Evolutionary conservation across 2,888 invertebrate species (phyloP), one percentile per base, ranked within the genome.

Genomic region (Cristatella mucedo): DNA sequence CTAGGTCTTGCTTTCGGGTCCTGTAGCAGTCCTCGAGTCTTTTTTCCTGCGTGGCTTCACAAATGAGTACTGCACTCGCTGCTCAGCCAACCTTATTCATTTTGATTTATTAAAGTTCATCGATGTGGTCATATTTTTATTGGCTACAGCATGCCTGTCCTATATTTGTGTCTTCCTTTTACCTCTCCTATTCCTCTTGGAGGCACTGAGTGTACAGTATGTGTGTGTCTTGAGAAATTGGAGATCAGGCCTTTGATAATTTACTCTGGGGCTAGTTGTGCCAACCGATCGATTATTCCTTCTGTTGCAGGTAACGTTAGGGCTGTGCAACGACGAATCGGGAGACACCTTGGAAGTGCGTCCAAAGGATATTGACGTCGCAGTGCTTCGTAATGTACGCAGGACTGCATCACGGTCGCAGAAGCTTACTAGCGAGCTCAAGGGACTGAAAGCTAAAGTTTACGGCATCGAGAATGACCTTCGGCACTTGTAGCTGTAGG

Each of bases 391-490:
- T 26, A 61, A 63, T 46, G 61, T 66, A 20, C 49, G 56, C n/a
- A 49, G 54, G 18, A 63, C 63, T 6, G 60, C 63, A 4, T 56
- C 59, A 5, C 48, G 58, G 21, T 63, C 63, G 6, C 57, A 58
- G 46, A 53, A 61, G 41, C 49, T 66, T 44, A 53, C 56, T 41
- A 57, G 56, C 21, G 61, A 63, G 44, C 51, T 66, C 38, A 66
- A 63, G 45, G 55, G 57, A 29, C 50, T 66, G 22, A 66, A 66
- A 47, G 48, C 60, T 16, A 64, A 64, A 49, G 57, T 66, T 32
- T 65, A 66, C 40, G 55, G 59, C 11, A 44, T 66, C 16, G 64
- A 66, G 47, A 62, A 57, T 50, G 63, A 66, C 41, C 47, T 66
- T 31, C 54, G 57, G 41, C 63, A 63, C 49, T 53, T 65, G 38